Percentiles rank a stretch among this genome's conserved stretches.
Conservation (phyloP, 2,797 vertebrate species). For the Eleutherodactylus coqui region DNA sequence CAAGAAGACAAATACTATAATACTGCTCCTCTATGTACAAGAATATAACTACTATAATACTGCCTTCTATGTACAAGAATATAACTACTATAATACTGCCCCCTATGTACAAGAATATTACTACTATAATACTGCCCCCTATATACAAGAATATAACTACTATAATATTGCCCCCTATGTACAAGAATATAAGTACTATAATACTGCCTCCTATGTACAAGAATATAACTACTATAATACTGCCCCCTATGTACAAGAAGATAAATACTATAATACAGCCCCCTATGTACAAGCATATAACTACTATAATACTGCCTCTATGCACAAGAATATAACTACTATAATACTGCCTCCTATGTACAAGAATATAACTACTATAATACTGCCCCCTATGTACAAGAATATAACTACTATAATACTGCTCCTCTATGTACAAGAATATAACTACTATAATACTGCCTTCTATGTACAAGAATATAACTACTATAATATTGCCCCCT, state of each 20-base stretch:
- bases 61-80: background rate
- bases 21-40: conserved; percentile 1
- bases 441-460: background rate
- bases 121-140: conserved; percentile 18
- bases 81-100: background rate
- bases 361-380: conserved; percentile 12
- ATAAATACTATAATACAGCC: conserved; percentile 6
- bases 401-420: conserved; percentile 13
- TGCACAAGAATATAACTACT: too few species aligned
- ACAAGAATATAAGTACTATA: too few species aligned
- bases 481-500: too few species aligned
- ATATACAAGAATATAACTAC: background rate
- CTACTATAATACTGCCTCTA: background rate
- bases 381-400: background rate
- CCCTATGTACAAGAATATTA: background rate
- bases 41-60: conserved; percentile 14
- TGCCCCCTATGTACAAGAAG: background rate
- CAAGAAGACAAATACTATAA: background rate
- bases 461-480: background rate
- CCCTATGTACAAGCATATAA: background rate
- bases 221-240: background rate
- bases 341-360: background rate
- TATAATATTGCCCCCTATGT: background rate
- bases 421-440: background rate
- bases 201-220: background rate